Evolutionary conservation across 2,888 invertebrate species (phyloP).

Genomic region (Isotomurus palustris): DNA sequence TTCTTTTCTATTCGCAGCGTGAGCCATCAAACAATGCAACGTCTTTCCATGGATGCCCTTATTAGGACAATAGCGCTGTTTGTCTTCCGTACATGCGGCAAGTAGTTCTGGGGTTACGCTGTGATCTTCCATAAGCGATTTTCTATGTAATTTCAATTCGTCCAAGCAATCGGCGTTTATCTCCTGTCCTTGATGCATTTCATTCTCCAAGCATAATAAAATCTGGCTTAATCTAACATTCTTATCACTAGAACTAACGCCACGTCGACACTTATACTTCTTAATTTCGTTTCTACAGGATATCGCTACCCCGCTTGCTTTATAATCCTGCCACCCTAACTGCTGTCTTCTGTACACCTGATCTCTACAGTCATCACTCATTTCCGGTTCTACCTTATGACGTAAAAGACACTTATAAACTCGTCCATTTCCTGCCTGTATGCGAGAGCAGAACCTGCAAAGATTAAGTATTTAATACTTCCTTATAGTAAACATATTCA

Average conservation of each 20-base stretch:
- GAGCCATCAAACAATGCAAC: constrained; percentile 91
- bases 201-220: constrained; percentile 81
- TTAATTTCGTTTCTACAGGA: constrained; percentile 88
- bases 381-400: constrained; percentile 68
- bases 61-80: constrained; percentile 66
- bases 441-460: constrained; percentile 64
- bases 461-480: background rate
- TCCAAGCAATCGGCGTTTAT: constrained; percentile 72
- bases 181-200: constrained; percentile 64
- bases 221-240: constrained; percentile 83
- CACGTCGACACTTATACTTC: constrained; percentile 54
- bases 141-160: constrained; percentile 87
- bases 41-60: constrained; percentile 79
- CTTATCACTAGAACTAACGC: constrained; percentile 56
- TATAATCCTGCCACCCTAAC: constrained; percentile 85
- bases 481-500: background rate
- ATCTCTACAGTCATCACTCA: constrained; percentile 64
- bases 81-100: constrained; percentile 78
- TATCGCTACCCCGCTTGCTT: constrained; percentile 76
- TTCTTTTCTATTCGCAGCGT: constrained; percentile 66
- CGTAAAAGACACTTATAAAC: constrained; percentile 85
- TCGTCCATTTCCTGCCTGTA: constrained; percentile 70
- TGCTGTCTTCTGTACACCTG: constrained; percentile 80
- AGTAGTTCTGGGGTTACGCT: constrained; percentile 89
- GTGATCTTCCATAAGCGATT: constrained; percentile 88